phyloP scores from a whole-genome alignment of 2,888 invertebrate species.

The Pammene fasciana region DNA sequence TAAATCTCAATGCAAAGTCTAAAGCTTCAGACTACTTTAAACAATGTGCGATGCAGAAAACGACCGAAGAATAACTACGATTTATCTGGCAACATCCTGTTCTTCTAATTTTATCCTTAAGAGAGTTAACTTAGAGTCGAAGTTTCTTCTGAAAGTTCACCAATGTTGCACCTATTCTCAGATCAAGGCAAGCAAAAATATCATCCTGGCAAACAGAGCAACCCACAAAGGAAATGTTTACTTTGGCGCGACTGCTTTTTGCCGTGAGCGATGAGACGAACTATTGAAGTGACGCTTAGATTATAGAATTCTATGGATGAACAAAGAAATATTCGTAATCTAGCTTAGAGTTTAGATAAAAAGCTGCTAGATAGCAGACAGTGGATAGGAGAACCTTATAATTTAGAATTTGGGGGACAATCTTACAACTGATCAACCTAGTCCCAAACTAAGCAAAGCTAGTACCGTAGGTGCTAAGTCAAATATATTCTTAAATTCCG shows the following conservation, averaged over 20 bases:
- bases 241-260: conserved; percentile 47
- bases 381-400: too few relatives aligned
- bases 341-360: background rate
- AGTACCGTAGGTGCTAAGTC: too few relatives aligned
- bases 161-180: conserved; percentile 4
- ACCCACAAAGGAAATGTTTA: conserved; percentile 55
- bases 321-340: background rate
- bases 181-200: conserved; percentile 54
- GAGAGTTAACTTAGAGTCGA: background rate
- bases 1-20: background rate
- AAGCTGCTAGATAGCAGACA: background rate
- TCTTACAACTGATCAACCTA: too few relatives aligned
- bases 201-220: conserved; percentile 56
- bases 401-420: too few relatives aligned
- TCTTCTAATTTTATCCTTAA: background rate
- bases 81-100: background rate
- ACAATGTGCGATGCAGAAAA: background rate
- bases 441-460: too few relatives aligned
- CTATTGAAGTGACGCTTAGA: conserved; percentile 22
- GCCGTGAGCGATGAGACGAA: conserved; percentile 43
- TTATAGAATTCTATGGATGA: background rate
- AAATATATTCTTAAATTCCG: too few relatives aligned
- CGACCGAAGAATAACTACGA: background rate
- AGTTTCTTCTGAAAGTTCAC: background rate
- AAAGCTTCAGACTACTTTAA: background rate